Conservation (phyloP, 2,888 invertebrate genomes). For the Pycnomerus fuliginosus region DNA sequence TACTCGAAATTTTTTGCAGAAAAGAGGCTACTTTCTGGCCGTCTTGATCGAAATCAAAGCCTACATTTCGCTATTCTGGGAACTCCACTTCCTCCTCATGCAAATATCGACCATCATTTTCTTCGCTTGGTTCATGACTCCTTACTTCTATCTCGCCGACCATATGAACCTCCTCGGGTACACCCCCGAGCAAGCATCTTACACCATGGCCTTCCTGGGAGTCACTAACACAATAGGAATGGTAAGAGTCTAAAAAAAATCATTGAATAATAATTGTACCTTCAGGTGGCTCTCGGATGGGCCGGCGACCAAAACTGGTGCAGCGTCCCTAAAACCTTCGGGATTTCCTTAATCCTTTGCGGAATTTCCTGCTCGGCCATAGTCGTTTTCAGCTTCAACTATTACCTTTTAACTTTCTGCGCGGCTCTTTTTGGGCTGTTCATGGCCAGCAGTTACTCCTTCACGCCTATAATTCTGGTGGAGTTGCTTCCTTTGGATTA, state of each 20-base stretch:
- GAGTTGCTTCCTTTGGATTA: constrained; percentile 86
- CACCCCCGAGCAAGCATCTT: constrained; percentile 71
- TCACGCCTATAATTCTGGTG: constrained; percentile 87
- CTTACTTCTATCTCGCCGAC: constrained; percentile 91
- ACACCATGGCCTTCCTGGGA: constrained; percentile 82
- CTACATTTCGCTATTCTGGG: not conserved
- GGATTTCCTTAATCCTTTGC: constrained; percentile 70
- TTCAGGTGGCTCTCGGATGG: constrained; percentile 78
- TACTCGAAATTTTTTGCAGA: too few relatives aligned
- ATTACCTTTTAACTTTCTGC: constrained; percentile 45
- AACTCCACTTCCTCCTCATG: not conserved
- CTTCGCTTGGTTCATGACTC: constrained; percentile 93
- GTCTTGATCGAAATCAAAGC: too few relatives aligned
- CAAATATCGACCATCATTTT: constrained; percentile 84
- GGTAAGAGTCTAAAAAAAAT: constrained; percentile 65
- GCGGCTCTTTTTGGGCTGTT: constrained; percentile 79
- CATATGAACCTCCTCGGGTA: constrained; percentile 70
- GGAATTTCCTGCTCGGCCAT: constrained; percentile 64
- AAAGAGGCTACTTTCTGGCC: too few relatives aligned
- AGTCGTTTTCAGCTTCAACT: constrained; percentile 50
- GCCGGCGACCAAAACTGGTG: constrained; percentile 84
- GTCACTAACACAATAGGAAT: constrained; percentile 89
- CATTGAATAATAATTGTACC: too few relatives aligned
- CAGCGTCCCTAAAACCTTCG: constrained; percentile 80
- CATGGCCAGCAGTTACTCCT: constrained; percentile 88